Conservation (phyloP, 1,140 invertebrate species). For the Chrysoperla carnea region DNA sequence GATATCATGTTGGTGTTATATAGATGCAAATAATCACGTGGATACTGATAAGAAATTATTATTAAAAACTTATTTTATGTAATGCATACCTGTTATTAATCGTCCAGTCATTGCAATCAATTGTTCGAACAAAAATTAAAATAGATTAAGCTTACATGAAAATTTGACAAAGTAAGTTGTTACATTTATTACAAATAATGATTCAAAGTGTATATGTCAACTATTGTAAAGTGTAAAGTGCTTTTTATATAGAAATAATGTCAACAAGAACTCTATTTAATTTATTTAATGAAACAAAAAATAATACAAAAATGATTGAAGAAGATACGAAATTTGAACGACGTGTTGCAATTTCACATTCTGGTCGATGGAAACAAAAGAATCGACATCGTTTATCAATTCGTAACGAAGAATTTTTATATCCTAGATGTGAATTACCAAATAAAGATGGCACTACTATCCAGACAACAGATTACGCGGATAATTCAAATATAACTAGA, state of each 20-base stretch:
- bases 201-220: neutral
- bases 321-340: neutral
- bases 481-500: no score
- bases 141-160: neutral
- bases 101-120: no score
- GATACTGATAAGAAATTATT: no score
- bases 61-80: no score
- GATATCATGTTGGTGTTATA: no score
- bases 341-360: slow-evolving; percentile 7
- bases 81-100: no score
- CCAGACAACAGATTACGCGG: no score
- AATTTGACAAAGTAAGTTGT: neutral
- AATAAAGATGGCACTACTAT: no score
- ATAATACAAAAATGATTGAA: slow-evolving; percentile 1
- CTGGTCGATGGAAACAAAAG: slow-evolving; percentile 7
- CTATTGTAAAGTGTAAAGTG: neutral
- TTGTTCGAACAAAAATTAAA: no score
- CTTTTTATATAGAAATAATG: neutral
- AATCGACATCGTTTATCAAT: slow-evolving; percentile 2
- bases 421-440: no score
- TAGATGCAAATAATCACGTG: no score
- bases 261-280: neutral
- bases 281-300: slow-evolving; percentile 1
- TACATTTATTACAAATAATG: neutral
- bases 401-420: no score